These are phyloP conservation scores for Tipula lateralis DNA, from an alignment of 2,888 invertebrate species.

Conservation along the genomic window DNA sequence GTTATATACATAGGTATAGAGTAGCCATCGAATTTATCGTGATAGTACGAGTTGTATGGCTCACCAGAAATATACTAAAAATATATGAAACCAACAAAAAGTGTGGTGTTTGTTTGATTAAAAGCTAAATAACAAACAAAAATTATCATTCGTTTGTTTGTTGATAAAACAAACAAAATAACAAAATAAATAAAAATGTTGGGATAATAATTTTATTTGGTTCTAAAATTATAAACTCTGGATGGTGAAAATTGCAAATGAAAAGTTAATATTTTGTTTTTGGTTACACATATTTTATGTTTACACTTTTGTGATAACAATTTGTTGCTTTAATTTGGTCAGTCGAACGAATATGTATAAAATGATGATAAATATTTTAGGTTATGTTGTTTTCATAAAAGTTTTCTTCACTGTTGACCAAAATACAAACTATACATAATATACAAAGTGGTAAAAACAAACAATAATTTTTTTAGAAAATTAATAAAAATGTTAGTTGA, in stretches of 20 bases:
- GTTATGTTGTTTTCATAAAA: background rate
- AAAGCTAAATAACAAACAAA: background rate
- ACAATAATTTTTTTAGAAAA: background rate
- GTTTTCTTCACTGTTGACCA: background rate
- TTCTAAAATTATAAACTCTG: background rate
- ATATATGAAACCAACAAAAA: background rate
- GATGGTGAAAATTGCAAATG: background rate
- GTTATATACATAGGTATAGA: too few species aligned
- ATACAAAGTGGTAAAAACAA: background rate
- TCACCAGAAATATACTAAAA: background rate
- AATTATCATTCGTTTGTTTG: background rate
- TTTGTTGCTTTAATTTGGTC: background rate
- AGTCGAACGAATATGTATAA: background rate
- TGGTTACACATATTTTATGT: background rate
- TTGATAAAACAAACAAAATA: too few species aligned
- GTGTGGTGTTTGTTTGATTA: background rate
- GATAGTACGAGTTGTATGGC: too few species aligned
- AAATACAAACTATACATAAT: background rate
- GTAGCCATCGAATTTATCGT: too few species aligned
- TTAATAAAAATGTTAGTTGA: background rate
- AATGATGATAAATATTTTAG: background rate
- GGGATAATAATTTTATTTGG: background rate
- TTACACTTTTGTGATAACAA: background rate
- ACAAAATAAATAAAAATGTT: too few species aligned
- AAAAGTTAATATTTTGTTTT: background rate